Evolutionary conservation across 2,797 vertebrate genomes (phyloP).

Genomic region (Coregonus suidteri): DNA sequence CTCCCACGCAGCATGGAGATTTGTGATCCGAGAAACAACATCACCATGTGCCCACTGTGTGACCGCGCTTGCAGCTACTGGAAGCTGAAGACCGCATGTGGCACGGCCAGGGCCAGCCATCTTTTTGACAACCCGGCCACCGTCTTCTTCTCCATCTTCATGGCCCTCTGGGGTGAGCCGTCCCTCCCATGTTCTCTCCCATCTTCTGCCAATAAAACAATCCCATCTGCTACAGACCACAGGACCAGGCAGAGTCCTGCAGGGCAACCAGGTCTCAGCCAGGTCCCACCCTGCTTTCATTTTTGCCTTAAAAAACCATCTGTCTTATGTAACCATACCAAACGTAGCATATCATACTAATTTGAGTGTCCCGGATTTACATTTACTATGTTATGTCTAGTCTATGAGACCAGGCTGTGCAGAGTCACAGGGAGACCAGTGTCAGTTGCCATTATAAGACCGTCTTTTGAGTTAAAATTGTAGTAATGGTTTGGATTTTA

Average conservation of each 20-base stretch:
- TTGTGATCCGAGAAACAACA: conserved; percentile 89
- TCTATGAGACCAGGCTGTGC: too few species aligned
- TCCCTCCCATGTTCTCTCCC: not conserved
- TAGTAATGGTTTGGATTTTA: not conserved
- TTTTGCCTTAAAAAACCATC: too few species aligned
- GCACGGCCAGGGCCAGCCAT: conserved; percentile 92
- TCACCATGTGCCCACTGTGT: conserved; percentile 96
- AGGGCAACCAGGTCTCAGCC: not conserved
- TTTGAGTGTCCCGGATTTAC: too few species aligned
- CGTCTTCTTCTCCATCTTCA: conserved; percentile 97
- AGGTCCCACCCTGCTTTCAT: too few species aligned
- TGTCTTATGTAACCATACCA: too few species aligned
- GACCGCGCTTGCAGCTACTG: conserved; percentile 95
- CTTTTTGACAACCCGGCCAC: conserved; percentile 97
- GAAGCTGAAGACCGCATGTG: conserved; percentile 90
- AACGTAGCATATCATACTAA: too few species aligned
- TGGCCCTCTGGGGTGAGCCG: conserved; percentile 95
- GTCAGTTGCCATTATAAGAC: not conserved
- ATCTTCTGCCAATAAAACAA: conserved; percentile 40
- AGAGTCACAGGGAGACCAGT: not conserved
- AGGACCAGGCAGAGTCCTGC: conserved; percentile 19
- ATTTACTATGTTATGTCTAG: too few species aligned
- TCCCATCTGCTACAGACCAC: conserved; percentile 57
- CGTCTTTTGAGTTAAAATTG: not conserved
- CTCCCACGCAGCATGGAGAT: conserved; percentile 88